A percentile compares a stretch with the other conserved stretches of the same genome.
phyloP scores from a whole-genome alignment of 2,888 invertebrate genomes.

The Calameuta idolon region DNA sequence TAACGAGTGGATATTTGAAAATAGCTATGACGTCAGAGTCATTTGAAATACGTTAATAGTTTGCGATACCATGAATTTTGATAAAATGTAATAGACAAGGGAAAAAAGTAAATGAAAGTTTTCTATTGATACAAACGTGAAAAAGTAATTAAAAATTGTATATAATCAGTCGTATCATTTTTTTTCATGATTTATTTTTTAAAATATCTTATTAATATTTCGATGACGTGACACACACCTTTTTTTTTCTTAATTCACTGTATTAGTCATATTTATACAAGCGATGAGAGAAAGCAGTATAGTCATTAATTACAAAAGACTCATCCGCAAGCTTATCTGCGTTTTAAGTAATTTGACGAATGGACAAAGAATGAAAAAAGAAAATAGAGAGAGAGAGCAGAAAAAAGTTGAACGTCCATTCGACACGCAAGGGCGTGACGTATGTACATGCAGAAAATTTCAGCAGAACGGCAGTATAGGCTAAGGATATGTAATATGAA shows the following conservation, averaged over 20 bases:
- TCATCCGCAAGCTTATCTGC: background rate
- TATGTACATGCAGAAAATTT: background rate
- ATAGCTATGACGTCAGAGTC: background rate
- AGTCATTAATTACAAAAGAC: background rate
- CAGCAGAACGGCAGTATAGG: background rate
- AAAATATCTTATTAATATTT: background rate
- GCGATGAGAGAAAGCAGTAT: background rate
- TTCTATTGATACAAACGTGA: background rate
- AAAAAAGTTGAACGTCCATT: background rate
- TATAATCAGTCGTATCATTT: background rate
- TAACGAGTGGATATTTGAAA: background rate
- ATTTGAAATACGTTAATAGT: background rate
- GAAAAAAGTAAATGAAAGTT: background rate
- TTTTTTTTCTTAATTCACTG: background rate
- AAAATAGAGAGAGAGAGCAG: background rate
- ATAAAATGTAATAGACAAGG: background rate
- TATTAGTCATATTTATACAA: background rate
- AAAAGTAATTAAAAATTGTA: background rate
- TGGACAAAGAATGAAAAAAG: background rate
- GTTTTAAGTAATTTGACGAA: background rate
- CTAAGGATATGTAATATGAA: background rate
- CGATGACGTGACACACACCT: background rate
- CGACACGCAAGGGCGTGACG: background rate
- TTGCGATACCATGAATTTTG: background rate
- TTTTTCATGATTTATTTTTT: background rate